These are phyloP conservation scores for Nycteola revayana DNA, from an alignment of 2,888 invertebrate species.

Conservation along the genomic window DNA sequence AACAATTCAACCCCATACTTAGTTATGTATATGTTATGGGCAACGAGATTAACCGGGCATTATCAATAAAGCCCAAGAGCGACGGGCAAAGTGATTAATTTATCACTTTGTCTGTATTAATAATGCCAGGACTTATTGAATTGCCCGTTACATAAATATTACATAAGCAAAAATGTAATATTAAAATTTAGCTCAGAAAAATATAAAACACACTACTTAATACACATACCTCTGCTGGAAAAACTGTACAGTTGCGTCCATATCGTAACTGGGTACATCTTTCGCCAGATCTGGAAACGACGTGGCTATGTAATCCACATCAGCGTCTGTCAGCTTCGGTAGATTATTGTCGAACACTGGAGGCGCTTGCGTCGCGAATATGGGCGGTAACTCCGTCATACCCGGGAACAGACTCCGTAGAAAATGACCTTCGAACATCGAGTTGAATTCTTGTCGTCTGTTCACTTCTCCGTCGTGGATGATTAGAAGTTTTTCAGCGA, in stretches of 20 bases:
- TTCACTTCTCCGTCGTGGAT: slow-evolving; percentile 93
- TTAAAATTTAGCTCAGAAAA: neutral
- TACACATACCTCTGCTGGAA: slow-evolving; percentile 82
- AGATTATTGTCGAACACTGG: slow-evolving; percentile 87
- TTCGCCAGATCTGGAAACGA: slow-evolving; percentile 86
- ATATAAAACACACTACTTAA: neutral
- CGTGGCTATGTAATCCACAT: slow-evolving; percentile 84
- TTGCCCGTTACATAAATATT: no score
- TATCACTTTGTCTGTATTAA: no score
- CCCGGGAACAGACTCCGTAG: slow-evolving; percentile 94
- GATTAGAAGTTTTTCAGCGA: slow-evolving; percentile 89
- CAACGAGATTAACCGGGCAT: no score
- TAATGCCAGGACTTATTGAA: no score
- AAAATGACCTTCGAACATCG: slow-evolving; percentile 91
- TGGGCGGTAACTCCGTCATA: slow-evolving; percentile 91
- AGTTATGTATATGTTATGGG: no score
- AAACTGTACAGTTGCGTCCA: slow-evolving; percentile 87
- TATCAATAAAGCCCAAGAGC: no score
- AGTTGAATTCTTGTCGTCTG: slow-evolving; percentile 89
- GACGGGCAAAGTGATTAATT: no score
- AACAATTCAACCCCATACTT: no score
- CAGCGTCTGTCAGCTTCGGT: slow-evolving; percentile 83
- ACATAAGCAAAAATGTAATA: no score
- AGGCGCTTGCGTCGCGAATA: slow-evolving; percentile 91
- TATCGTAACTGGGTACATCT: slow-evolving; percentile 85